A percentile compares a stretch with the other conserved stretches of the same genome.
Conservation (phyloP, 2,797 vertebrate genomes). For the Amazona ochrocephala region DNA sequence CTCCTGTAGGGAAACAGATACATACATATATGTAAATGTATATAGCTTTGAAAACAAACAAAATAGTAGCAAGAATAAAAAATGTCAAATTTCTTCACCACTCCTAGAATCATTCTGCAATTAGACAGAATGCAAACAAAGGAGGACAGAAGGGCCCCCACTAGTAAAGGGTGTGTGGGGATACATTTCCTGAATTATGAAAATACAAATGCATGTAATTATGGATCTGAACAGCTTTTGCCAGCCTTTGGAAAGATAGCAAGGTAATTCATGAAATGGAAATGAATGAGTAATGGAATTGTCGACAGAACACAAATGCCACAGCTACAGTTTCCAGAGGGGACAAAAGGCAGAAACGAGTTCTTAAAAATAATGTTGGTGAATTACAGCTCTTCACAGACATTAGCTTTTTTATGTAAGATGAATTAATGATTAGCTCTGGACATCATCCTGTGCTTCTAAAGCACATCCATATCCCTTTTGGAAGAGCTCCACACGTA, state of each 20-base stretch:
- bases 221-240: not conserved
- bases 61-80: not conserved
- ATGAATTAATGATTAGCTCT: not conserved
- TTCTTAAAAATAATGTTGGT: not conserved
- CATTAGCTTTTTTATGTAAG: not conserved
- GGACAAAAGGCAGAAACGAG: not conserved
- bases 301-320: not conserved
- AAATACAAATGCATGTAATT: not conserved
- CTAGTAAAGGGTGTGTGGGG: rapidly evolving
- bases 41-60: not conserved
- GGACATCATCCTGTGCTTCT: not conserved
- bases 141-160: not conserved
- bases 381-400: not conserved
- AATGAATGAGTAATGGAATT: not conserved
- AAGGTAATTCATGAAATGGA: not conserved
- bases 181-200: not conserved
- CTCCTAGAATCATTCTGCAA: not conserved
- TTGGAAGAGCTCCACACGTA: not conserved
- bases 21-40: not conserved
- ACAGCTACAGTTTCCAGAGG: not conserved
- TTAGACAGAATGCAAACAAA: not conserved
- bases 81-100: not conserved
- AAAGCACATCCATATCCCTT: not conserved
- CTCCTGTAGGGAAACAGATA: not conserved
- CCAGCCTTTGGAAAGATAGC: not conserved